These are phyloP conservation scores for Gnatocerus cornutus DNA, from an alignment of 2,888 invertebrate species.

Conservation along the genomic window DNA sequence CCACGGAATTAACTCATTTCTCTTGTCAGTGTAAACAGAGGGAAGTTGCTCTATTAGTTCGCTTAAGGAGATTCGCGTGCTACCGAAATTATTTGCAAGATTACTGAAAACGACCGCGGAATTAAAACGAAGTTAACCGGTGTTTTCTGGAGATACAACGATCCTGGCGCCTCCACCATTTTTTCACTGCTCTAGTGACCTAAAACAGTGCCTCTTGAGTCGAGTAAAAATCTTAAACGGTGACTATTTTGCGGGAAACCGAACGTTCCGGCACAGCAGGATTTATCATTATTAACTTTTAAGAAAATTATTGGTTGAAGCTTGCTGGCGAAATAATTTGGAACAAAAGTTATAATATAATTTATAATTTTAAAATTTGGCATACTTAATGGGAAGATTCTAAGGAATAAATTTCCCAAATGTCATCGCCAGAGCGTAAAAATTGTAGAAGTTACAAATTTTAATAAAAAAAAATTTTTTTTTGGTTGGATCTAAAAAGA, in stretches of 20 bases:
- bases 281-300: constrained; percentile 39
- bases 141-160: background rate
- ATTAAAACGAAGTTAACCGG: constrained; percentile 43
- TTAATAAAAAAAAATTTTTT: too few species aligned
- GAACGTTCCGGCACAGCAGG: background rate
- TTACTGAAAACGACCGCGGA: constrained; percentile 31
- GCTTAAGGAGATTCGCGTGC: constrained; percentile 43
- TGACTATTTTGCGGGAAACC: too few species aligned
- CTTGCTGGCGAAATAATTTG: constrained; percentile 17
- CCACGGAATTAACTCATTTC: constrained; percentile 43
- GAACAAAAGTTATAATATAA: constrained; percentile 36
- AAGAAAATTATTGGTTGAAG: constrained; percentile 29
- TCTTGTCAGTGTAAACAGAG: constrained; percentile 19
- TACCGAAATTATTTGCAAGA: constrained; percentile 35
- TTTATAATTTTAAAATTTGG: too few species aligned
- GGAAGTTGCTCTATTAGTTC: constrained; percentile 32
- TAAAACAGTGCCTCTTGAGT: too few species aligned
- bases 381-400: too few species aligned
- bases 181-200: too few species aligned
- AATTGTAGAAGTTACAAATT: too few species aligned
- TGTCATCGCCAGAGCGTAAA: too few species aligned
- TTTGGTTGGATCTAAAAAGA: too few species aligned
- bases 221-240: too few species aligned
- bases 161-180: too few species aligned
- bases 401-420: too few species aligned